These are phyloP conservation scores for Bagarius yarrelli DNA, from an alignment of 2,113 vertebrate species.

Conservation along the genomic window DNA sequence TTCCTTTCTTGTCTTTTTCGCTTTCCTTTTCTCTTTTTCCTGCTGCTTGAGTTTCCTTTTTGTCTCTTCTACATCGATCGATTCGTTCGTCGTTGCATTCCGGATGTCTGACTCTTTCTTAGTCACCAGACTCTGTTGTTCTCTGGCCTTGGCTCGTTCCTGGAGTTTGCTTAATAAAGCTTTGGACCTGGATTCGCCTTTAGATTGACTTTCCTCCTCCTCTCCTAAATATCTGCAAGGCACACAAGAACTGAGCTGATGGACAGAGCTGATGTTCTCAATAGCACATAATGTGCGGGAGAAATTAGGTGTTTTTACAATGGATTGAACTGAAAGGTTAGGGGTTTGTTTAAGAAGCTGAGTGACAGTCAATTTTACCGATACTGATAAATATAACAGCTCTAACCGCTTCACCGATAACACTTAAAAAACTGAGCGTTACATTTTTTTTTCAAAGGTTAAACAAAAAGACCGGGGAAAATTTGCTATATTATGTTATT, in stretches of 20 bases:
- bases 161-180: constrained; percentile 78
- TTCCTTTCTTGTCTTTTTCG: constrained; percentile 31
- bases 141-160: constrained; percentile 75
- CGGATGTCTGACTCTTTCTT: constrained; percentile 4
- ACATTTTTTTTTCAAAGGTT: too few species aligned
- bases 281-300: background rate
- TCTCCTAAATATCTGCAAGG: constrained; percentile 74
- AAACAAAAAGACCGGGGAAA: too few species aligned
- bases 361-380: too few species aligned
- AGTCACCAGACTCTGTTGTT: constrained; percentile 57
- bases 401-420: too few species aligned
- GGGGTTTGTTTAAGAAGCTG: too few species aligned
- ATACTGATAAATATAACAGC: too few species aligned
- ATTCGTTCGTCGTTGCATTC: background rate
- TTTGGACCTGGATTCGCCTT: constrained; percentile 65
- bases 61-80: constrained; percentile 39
- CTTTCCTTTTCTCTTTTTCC: background rate
- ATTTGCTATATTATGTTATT: too few species aligned
- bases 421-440: too few species aligned
- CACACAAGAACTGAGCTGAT: background rate
- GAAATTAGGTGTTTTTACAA: too few species aligned
- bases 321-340: too few species aligned
- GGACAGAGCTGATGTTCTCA: background rate
- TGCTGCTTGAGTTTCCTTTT: constrained; percentile 17
- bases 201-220: constrained; percentile 57